A percentile compares a stretch with the other conserved stretches of the same genome.
phyloP scores from a whole-genome alignment of 2,113 vertebrate species.

The Chaetura pelagica region DNA sequence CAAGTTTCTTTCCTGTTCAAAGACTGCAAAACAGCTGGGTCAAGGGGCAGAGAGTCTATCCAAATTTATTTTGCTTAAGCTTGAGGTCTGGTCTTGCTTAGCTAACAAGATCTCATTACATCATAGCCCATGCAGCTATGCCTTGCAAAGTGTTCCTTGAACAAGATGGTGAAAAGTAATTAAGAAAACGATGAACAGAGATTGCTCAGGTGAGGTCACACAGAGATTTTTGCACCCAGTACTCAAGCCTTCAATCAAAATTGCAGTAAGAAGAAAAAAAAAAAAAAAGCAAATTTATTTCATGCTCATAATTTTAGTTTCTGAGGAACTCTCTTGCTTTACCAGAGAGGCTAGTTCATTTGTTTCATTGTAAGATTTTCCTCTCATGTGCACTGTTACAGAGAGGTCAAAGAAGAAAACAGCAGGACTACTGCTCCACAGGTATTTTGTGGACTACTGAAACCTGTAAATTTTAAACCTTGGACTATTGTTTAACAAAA shows the following conservation, averaged over 20 bases:
- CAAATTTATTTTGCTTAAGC: slow-evolving; percentile 55
- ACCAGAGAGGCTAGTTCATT: slow-evolving; percentile 11
- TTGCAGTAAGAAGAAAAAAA: not conserved
- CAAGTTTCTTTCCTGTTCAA: slow-evolving; percentile 46
- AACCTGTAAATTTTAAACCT: not conserved
- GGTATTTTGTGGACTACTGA: not conserved
- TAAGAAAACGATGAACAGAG: not conserved
- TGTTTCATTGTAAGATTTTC: not conserved
- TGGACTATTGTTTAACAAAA: not conserved
- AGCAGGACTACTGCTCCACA: not conserved
- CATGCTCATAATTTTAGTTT: slow-evolving; percentile 24
- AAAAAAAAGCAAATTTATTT: not conserved
- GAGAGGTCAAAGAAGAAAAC: not conserved
- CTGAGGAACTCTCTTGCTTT: not conserved
- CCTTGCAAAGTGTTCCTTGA: slow-evolving; percentile 40
- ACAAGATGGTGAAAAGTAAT: slow-evolving; percentile 30
- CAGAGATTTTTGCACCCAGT: not conserved
- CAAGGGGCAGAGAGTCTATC: slow-evolving; percentile 51
- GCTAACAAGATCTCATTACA: slow-evolving; percentile 58
- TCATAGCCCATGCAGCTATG: slow-evolving; percentile 25
- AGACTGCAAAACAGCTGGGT: slow-evolving; percentile 47
- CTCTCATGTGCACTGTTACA: not conserved
- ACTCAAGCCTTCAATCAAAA: slow-evolving; percentile 23
- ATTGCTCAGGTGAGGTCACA: slow-evolving; percentile 22
- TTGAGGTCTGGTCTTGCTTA: slow-evolving; percentile 54